These are phyloP conservation scores for Tetranychus piercei DNA, from an alignment of 2,888 invertebrate genomes.

Conservation along the genomic window DNA sequence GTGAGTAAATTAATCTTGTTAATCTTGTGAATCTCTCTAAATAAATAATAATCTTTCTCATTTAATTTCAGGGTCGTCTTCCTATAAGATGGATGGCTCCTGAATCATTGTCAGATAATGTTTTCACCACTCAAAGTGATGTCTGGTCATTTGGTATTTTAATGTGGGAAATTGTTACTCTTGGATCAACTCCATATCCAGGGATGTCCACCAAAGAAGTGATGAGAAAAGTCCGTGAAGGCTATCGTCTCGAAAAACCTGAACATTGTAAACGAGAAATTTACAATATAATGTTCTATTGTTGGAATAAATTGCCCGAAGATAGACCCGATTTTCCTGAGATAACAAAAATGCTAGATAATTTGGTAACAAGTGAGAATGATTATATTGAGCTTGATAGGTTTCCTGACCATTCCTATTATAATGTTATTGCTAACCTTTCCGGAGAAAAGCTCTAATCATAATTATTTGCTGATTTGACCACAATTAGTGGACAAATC, in stretches of 20 bases:
- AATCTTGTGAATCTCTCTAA: not conserved
- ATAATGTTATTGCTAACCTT: constrained; percentile 29
- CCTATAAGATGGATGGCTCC: constrained; percentile 87
- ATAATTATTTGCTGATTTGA: not conserved
- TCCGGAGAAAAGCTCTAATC: constrained; percentile 27
- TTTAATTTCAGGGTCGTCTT: constrained; percentile 37
- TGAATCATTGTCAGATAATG: constrained; percentile 78
- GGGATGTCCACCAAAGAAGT: constrained; percentile 77
- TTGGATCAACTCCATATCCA: constrained; percentile 81
- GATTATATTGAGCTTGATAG: constrained; percentile 80
- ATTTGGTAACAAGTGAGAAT: constrained; percentile 65
- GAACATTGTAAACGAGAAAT: constrained; percentile 72
- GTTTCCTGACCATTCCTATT: constrained; percentile 77
- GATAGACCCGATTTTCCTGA: constrained; percentile 66
- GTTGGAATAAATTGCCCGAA: constrained; percentile 70
- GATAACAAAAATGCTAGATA: constrained; percentile 58
- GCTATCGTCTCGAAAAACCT: constrained; percentile 73
- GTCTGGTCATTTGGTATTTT: constrained; percentile 84
- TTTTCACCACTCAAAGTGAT: constrained; percentile 66
- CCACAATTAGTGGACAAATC: not conserved
- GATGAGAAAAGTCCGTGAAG: constrained; percentile 67
- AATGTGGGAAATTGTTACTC: constrained; percentile 85
- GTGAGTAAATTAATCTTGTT: constrained; percentile 21
- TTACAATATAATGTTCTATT: constrained; percentile 86
- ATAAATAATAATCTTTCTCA: not conserved